Conservation (phyloP, 2,888 invertebrate genomes). For the Entomobrya multifasciata region DNA sequence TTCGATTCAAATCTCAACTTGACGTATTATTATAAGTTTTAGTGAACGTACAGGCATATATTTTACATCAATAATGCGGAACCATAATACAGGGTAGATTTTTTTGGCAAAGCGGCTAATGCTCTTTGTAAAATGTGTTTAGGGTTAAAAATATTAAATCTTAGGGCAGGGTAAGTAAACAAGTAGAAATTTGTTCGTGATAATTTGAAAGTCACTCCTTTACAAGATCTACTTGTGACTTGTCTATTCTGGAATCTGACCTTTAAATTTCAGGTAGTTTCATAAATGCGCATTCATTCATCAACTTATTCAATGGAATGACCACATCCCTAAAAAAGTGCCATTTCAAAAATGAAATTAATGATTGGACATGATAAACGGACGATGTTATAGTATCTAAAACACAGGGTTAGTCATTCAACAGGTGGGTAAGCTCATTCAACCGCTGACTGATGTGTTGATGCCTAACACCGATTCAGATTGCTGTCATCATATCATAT, state of each 20-base stretch:
- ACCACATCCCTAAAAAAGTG: constrained; percentile 4
- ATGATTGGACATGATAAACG: neutral
- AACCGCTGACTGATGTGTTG: neutral
- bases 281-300: neutral
- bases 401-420: constrained; percentile 34
- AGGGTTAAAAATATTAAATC: too few species aligned
- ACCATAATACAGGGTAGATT: too few species aligned
- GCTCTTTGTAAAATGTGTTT: too few species aligned
- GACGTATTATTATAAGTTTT: too few species aligned
- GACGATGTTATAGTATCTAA: neutral
- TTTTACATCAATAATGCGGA: too few species aligned
- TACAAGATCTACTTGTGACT: too few species aligned
- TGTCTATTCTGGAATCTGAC: neutral
- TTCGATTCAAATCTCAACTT: too few species aligned
- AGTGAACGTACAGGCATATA: too few species aligned
- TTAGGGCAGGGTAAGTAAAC: too few species aligned
- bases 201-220: constrained; percentile 12
- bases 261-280: constrained; percentile 31
- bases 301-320: constrained; percentile 9
- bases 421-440: constrained; percentile 2
- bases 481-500: neutral
- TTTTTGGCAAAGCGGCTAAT: too few species aligned
- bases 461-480: neutral
- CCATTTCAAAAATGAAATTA: constrained; percentile 44
- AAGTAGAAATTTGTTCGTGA: too few species aligned